Evolutionary conservation across 2,113 vertebrate species (phyloP), one percentile per base, ranked within the genome.

Genomic region (Catharus minimus): DNA sequence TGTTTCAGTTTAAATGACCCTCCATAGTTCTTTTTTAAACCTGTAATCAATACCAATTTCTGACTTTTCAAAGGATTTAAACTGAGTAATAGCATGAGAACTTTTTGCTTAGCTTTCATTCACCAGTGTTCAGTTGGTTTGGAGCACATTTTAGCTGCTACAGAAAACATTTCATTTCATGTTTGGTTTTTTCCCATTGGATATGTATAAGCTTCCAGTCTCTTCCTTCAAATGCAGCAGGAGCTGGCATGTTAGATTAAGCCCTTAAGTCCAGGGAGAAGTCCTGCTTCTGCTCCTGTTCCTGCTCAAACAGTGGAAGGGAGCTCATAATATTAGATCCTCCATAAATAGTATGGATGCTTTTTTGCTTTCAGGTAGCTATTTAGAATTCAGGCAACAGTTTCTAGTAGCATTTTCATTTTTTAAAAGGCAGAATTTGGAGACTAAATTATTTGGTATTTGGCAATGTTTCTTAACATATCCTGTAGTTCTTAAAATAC

Each of bases 371-470:
- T 68, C 62, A 65, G 78, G 57, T 33, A 64, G 43, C 68, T 95
- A 7, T 74, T 94, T 89, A 71, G 44, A 88, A 91, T 81, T 94
- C 46, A 46, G 41, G 15, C 44, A 65, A 24, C 26, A 55, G 21
- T 88, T 83, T 80, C 44, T 57, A 55, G 57, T 57, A 28, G 44
- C 19, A 6, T 68, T 68, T 85, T 74, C 38, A 10, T 50, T 55
- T 94, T 92, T 90, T 78, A 11, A 46, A 82, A 91, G 39, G 41
- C 53, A 86, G 50, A 68, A 72, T 92, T 88, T 68, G 21, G 41
- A 90, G 61, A 43, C 65, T 80, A n/a, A 67, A 84, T 49, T 94
- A 74, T 67, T 88, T 78, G 57, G n/a, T 90, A 61, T 78, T 86
- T 78, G 65, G 56, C 46, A 68, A 4, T 27, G 38, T 85, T 89